Evolutionary conservation across 2,888 invertebrate genomes (phyloP).

Genomic region (Epinotia nisella): DNA sequence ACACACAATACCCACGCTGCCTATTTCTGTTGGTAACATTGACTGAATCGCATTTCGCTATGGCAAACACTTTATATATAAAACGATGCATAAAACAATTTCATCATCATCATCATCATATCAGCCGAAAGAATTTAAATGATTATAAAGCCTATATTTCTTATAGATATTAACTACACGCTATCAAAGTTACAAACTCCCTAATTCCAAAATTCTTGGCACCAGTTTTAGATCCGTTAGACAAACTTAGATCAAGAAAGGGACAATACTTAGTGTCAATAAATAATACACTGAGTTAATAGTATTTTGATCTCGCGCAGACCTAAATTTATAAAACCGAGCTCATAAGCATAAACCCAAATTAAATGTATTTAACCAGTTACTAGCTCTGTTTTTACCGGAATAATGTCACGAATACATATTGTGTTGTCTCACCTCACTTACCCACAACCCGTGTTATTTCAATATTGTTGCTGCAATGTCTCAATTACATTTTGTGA

Average conservation of each 20-base stretch:
- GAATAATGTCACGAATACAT: conserved; percentile 10
- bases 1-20: conserved; percentile 34
- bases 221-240: too few species aligned
- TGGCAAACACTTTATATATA: background rate
- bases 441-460: conserved; percentile 16
- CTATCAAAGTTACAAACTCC: too few species aligned
- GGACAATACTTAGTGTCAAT: too few species aligned
- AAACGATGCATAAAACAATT: background rate
- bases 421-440: background rate
- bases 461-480: conserved; percentile 24
- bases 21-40: conserved; percentile 17
- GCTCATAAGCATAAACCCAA: background rate
- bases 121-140: background rate
- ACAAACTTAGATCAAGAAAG: too few species aligned
- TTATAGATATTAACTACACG: too few species aligned
- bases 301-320: too few species aligned
- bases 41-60: background rate
- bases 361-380: background rate
- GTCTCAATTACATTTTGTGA: conserved; percentile 20
- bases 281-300: too few species aligned
- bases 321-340: background rate
- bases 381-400: background rate
- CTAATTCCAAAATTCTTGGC: too few species aligned
- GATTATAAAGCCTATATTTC: background rate
- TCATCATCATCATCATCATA: too few species aligned